These are phyloP conservation scores for Machaerirhynchus nigripectus DNA, from an alignment of 2,113 vertebrate genomes.

Conservation along the genomic window DNA sequence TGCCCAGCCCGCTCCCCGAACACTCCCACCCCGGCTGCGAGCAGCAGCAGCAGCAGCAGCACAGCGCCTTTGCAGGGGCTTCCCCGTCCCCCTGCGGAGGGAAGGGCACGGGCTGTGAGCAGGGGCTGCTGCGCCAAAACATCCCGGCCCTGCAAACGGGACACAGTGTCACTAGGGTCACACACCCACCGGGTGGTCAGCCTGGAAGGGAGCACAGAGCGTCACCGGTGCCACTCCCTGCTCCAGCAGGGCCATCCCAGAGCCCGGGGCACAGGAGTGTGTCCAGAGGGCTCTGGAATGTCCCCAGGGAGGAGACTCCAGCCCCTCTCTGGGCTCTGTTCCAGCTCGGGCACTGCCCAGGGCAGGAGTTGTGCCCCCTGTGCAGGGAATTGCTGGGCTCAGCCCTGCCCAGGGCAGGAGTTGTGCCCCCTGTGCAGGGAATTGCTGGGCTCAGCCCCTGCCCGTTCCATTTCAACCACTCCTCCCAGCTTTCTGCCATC, in stretches of 20 bases:
- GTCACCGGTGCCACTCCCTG: neutral
- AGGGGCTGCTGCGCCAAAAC: neutral
- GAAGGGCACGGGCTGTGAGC: neutral
- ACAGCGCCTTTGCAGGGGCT: accelerated
- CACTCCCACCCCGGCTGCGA: neutral
- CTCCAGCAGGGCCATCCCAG: neutral
- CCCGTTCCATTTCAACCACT: neutral
- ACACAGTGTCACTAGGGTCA: neutral
- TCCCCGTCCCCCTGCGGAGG: neutral
- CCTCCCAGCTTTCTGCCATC: neutral
- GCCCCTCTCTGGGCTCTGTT: neutral
- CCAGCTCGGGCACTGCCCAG: neutral
- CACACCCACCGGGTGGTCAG: neutral
- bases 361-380: neutral
- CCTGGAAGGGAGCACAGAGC: neutral
- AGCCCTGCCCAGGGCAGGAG: neutral
- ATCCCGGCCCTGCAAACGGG: neutral
- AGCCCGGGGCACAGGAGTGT: neutral
- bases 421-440: neutral
- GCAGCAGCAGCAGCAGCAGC: neutral
- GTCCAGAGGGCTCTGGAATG: neutral
- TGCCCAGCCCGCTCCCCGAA: accelerated
- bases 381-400: neutral
- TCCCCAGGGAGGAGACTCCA: neutral
- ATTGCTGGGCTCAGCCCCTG: neutral